Evolutionary conservation across 2,797 vertebrate species (phyloP).

Genomic region (Chiroxiphia lanceolata): DNA sequence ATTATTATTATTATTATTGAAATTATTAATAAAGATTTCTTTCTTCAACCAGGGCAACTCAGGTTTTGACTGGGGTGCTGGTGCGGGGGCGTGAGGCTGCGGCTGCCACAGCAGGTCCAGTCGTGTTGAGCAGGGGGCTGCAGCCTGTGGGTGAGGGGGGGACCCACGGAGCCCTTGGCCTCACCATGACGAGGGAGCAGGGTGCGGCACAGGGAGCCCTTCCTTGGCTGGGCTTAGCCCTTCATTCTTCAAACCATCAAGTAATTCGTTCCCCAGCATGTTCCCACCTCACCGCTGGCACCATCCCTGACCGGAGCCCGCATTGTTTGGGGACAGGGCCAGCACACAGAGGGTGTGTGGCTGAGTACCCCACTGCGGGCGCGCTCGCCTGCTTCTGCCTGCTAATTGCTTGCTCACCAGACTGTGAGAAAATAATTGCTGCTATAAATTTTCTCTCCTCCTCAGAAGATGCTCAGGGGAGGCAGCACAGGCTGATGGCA

Average conservation of each 20-base stretch:
- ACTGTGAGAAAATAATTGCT: constrained; percentile 68
- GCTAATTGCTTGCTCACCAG: constrained; percentile 67
- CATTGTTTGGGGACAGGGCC: background rate
- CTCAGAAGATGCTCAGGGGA: background rate
- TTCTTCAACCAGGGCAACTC: constrained; percentile 83
- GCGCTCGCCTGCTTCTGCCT: constrained; percentile 10
- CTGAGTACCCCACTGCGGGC: background rate
- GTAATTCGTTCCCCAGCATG: constrained; percentile 66
- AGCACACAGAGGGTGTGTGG: background rate
- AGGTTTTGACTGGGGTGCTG: constrained; percentile 32
- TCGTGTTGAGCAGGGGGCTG: background rate
- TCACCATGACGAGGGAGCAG: rapidly evolving
- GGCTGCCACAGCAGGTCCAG: background rate
- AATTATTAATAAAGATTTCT: constrained; percentile 96
- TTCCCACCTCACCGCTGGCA: constrained; percentile 30
- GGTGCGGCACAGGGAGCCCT: background rate
- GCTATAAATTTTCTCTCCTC: constrained; percentile 60
- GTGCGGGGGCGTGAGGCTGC: rapidly evolving
- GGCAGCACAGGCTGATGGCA: background rate
- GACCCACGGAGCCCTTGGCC: rapidly evolving
- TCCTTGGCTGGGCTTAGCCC: background rate
- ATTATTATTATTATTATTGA: constrained; percentile 85
- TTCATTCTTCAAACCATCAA: constrained; percentile 4
- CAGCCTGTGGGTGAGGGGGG: background rate
- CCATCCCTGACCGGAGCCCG: background rate